Base-by-base conservation (phyloP, 2,888 invertebrate genomes). In the Callyntrura sp. region DNA sequence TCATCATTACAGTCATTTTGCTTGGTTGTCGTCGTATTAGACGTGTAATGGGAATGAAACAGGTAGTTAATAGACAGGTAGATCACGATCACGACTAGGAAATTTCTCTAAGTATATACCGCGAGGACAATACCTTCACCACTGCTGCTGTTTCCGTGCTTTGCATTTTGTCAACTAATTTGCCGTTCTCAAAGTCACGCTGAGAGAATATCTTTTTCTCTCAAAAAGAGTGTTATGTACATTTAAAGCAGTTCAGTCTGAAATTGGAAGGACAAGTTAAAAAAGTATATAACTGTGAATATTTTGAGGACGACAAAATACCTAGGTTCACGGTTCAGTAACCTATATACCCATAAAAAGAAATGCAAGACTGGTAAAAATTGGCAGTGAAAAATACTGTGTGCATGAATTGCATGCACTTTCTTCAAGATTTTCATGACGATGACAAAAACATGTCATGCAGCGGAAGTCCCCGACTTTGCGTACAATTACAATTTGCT, bases 271-370 rank as follows among this genome's bases (percentile, higher is more conserved):
- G 70, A 70, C 35, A 70, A 14, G 14, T 43, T 35, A 14, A 65
- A 65, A 70, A 70, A 9, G 17, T 35, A n/a, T 70, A 17, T 70
- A 70, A 70, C 70, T 70, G 70, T 70, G 11, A 43, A 43, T 17
- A 8, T 8, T 17, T 45, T n/a, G 43, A 70, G 43, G 43, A 70
- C 43, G 20, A 68, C 14, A 70, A 76, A 51, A 8, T 17, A 0
- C 55, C 76, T 73, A 20, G 8, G 73, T 11, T 76, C 35, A 25
- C 76, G 76, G 55, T 17, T 51, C 76, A 28, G 28, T 76, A 76
- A 76, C 76, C 76, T 76, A 76, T 28, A 48, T 76, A 76, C 55
- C 51, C 76, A 73, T 73, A 76, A 73, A 73, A 20, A 73, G 73
- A 23, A 70, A 23, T 45, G 17, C 23, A 17, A 43, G 35, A 17